Evolutionary conservation across 2,888 invertebrate genomes (phyloP).

Genomic region (Polyommatus iphigenia): DNA sequence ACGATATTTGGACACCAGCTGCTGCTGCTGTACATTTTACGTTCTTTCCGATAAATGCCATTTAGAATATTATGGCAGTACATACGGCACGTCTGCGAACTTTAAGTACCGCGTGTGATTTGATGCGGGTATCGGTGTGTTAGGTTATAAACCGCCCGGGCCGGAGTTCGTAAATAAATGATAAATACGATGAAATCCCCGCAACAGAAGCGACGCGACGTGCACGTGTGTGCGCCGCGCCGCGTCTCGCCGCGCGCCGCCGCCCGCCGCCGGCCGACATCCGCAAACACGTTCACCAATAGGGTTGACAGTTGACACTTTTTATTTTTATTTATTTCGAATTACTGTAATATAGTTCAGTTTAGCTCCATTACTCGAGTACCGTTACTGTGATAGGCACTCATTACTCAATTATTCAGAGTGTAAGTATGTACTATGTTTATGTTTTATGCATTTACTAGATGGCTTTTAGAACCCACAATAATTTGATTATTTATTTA

Average conservation of each 20-base stretch:
- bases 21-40: neutral
- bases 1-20: neutral
- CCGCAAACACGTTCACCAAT: slow-evolving; percentile 12
- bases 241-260: slow-evolving; percentile 32
- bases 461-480: too few species aligned
- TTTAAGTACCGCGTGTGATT: slow-evolving; percentile 25
- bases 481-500: too few species aligned
- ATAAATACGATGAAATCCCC: slow-evolving; percentile 45
- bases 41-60: neutral
- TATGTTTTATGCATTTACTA: too few species aligned
- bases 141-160: slow-evolving; percentile 37
- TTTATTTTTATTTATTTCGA: neutral
- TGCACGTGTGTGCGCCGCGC: slow-evolving; percentile 35
- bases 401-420: too few species aligned
- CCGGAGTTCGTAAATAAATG: slow-evolving; percentile 43
- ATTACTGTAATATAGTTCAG: neutral
- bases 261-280: slow-evolving; percentile 25
- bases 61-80: neutral
- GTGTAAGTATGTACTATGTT: too few species aligned
- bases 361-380: neutral
- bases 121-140: slow-evolving; percentile 24
- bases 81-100: neutral
- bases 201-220: slow-evolving; percentile 38
- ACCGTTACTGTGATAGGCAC: too few species aligned
- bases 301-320: slow-evolving; percentile 2